Evolutionary conservation across 2,888 invertebrate genomes (phyloP).

Genomic region (Tetrapedia diversipes): DNA sequence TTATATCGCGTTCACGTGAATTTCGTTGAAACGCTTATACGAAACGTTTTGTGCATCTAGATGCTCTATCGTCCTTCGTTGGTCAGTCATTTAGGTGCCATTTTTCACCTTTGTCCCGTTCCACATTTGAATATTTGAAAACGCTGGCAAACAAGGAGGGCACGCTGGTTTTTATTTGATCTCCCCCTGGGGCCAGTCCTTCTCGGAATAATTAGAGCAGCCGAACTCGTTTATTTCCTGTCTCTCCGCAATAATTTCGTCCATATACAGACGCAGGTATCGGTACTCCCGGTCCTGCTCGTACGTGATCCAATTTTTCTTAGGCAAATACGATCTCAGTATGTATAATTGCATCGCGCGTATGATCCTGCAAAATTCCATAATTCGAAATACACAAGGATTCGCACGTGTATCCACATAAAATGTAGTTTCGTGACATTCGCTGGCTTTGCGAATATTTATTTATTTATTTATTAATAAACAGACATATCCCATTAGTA

Average conservation of each 20-base stretch:
- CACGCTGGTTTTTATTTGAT: constrained; percentile 22
- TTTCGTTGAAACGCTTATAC: neutral
- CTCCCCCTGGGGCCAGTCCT: constrained; percentile 46
- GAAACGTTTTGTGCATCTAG: neutral
- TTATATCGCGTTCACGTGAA: constrained; percentile 1
- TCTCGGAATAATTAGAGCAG: constrained; percentile 46
- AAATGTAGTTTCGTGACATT: constrained; percentile 6
- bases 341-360: constrained; percentile 58
- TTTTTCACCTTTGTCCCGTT: neutral
- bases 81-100: neutral
- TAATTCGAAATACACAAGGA: neutral
- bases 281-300: constrained; percentile 65
- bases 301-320: constrained; percentile 67
- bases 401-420: too few relatives aligned
- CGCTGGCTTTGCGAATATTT: neutral
- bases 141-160: too few relatives aligned
- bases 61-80: neutral
- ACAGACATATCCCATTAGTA: too few relatives aligned
- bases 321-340: constrained; percentile 54
- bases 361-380: constrained; percentile 56
- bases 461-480: too few relatives aligned
- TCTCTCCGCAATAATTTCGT: constrained; percentile 56
- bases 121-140: neutral
- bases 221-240: constrained; percentile 65
- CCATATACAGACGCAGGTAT: constrained; percentile 58